phyloP scores from a whole-genome alignment of 2,888 invertebrate species.

The Proisotoma minuta region DNA sequence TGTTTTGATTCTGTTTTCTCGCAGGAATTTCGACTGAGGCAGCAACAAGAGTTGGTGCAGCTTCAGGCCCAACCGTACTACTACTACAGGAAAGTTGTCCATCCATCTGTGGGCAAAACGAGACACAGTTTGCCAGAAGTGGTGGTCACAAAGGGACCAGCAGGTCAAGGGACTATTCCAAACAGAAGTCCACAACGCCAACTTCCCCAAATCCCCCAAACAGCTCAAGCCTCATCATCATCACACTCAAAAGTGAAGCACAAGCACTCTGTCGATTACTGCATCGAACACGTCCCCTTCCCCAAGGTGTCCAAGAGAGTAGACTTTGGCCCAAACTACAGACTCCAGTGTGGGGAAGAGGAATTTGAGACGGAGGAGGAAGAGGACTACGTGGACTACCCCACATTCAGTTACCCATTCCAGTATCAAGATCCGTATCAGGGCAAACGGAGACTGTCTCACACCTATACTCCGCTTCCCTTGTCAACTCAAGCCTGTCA shows the following conservation, averaged over 20 bases:
- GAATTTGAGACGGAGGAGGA: background rate
- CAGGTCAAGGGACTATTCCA: background rate
- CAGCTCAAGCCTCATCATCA: no score
- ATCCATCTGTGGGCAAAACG: constrained; percentile 5
- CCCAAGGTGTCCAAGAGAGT: background rate
- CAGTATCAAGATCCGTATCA: no score
- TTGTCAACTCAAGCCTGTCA: no score
- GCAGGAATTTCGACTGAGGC: constrained; percentile 1
- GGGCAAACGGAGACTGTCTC: no score
- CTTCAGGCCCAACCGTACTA: constrained; percentile 8
- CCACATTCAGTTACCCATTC: no score
- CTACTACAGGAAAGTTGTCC: constrained; percentile 1
- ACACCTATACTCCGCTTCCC: no score
- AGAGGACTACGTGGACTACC: background rate
- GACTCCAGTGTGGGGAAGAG: background rate
- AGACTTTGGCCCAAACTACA: no score
- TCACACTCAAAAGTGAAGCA: no score
- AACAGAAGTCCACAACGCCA: background rate
- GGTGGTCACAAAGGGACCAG: no score
- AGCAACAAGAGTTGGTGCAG: constrained; percentile 5
- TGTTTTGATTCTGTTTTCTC: background rate
- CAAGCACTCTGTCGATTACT: background rate
- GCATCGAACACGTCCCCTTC: constrained; percentile 1
- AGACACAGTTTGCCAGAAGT: constrained; percentile 4
- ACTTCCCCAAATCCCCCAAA: background rate